Evolutionary conservation across 2,797 vertebrate species (phyloP).

Genomic region (Macrochelys suwanniensis): DNA sequence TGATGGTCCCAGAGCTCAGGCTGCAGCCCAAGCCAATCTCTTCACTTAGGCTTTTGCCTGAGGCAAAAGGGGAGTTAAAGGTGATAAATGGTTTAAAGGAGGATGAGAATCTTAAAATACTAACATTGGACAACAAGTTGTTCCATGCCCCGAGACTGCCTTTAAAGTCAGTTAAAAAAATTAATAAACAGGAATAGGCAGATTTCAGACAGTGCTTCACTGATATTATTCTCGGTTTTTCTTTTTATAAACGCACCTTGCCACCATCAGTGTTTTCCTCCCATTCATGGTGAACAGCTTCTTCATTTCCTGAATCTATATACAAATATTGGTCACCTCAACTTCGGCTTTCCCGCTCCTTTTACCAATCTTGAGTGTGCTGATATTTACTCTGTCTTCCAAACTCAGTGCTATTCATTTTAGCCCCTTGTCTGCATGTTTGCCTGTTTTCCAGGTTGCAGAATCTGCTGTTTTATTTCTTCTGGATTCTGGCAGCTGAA

Average conservation of each 20-base stretch:
- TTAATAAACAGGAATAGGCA: neutral
- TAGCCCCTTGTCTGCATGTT: neutral
- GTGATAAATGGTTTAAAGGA: no score
- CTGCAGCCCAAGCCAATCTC: no score
- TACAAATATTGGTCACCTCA: neutral
- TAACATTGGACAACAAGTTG: neutral
- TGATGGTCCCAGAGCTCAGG: no score
- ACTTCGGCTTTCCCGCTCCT: neutral
- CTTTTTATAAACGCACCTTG: neutral
- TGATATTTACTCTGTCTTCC: neutral
- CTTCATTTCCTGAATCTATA: neutral
- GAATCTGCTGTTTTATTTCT: neutral
- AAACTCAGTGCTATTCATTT: neutral
- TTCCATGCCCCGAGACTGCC: neutral
- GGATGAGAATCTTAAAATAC: no score
- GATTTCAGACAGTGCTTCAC: neutral
- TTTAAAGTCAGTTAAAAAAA: neutral
- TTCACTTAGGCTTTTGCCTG: no score
- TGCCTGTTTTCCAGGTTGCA: neutral
- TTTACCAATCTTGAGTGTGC: neutral
- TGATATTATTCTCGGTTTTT: neutral
- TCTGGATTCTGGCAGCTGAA: neutral
- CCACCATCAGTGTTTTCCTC: neutral
- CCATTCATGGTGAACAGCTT: neutral
- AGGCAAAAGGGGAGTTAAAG: no score